Percentiles rank a stretch among this genome's conserved stretches.
Evolutionary conservation across 2,113 vertebrate species (phyloP).

Genomic region (Ptychochromis oligacanthus): DNA sequence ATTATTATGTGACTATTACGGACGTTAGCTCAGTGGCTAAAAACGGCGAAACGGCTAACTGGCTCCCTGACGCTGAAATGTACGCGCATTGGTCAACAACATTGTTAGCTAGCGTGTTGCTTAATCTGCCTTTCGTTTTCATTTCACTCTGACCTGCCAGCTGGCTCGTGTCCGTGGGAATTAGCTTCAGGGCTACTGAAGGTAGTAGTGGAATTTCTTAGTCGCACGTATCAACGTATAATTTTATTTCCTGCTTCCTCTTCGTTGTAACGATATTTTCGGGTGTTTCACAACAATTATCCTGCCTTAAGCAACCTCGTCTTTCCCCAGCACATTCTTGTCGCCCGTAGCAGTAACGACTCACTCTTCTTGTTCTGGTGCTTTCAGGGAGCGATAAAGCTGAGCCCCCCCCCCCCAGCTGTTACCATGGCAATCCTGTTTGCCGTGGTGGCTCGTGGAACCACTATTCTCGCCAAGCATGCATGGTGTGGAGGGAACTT

Average conservation of each 20-base stretch:
- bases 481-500: slow-evolving; percentile 98
- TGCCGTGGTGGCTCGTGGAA: slow-evolving; percentile 94
- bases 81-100: not conserved
- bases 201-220: not conserved
- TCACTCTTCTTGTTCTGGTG: not conserved
- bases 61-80: not conserved
- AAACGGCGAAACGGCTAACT: not conserved
- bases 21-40: not conserved
- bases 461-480: slow-evolving; percentile 96
- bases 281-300: not conserved
- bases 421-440: slow-evolving; percentile 96
- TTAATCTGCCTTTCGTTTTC: slow-evolving; percentile 13
- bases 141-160: not conserved
- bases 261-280: not conserved
- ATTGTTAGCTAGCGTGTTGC: slow-evolving; percentile 24
- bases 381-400: slow-evolving; percentile 15
- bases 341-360: not conserved
- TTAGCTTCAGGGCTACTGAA: not conserved
- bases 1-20: not conserved
- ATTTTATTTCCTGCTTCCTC: not conserved
- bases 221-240: not conserved
- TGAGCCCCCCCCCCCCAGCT: slow-evolving; percentile 25
- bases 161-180: not conserved
- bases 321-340: not conserved
- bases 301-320: not conserved